Evolutionary conservation across 2,888 invertebrate species (phyloP), one percentile per base, ranked within the genome.

Genomic region (Listrodromus nycthemerus): DNA sequence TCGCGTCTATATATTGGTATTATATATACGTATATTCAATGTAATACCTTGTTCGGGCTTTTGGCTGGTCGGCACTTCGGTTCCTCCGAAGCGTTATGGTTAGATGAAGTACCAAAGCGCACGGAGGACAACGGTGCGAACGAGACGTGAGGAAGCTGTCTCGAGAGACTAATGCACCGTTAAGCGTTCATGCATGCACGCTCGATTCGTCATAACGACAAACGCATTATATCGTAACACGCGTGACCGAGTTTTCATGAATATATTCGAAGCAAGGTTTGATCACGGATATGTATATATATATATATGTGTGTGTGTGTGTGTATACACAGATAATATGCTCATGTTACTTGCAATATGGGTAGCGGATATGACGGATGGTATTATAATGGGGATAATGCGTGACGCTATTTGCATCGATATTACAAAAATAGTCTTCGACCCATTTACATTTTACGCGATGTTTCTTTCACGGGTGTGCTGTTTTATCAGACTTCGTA

Each of bases 161-260:
- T 55, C 66, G 71, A 24, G 61, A 78, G 63, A 74, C 52, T 73
- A 58, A 78, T 80, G 70, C 48, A 41, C 74, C 27, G 10, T 45
- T 58, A 65, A 69, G 67, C 65, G 70, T 80, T 66, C 65, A 76
- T 52, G 80, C 65, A 74, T 61, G 33, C 19, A 16, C 66, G 30
- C 76, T 21, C 33, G 48, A 33, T 67, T 81, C 65, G 30, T 77
- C 67, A 81, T 74, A 80, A 81, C 61, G 77, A 78, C 80, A 48
- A 81, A 80, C 77, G 73, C 80, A 84, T 84, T 84, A 78, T 84
- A 74, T 61, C 77, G 50, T 80, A 77, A 84, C 80, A 84, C 80
- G 80, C 84, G 77, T 84, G 80, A 74, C 84, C 77, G 84, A 78
- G 69, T 74, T 78, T 65, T 80, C 55, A 78, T 19, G 63, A 81